Evolutionary conservation across 2,797 vertebrate genomes (phyloP), one percentile per base, ranked within the genome.

Genomic region (Micrastur ruficollis): DNA sequence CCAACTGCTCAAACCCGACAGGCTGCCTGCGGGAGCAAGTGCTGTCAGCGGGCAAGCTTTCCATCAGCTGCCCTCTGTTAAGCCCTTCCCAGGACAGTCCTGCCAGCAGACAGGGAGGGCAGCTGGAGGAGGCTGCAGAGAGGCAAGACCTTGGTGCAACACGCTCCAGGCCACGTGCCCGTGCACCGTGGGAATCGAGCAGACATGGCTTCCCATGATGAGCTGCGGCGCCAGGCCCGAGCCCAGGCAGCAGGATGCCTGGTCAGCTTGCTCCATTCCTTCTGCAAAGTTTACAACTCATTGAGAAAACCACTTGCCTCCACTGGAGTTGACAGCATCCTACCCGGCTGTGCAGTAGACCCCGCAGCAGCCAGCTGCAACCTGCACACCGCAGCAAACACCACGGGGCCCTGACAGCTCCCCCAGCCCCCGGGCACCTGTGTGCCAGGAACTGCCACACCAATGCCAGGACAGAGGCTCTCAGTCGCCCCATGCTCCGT

Each of bases 271-370:
- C 42, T 61, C 67, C 17, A 6, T 34, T 50, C 26, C 62, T 73
- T 32, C 79, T 82, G 63, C 52, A 21, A 76, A 53, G 22, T 22
- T 44, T 36, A 15, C n/a, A 59, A n/a, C 29, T 62, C 59, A 8
- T 34, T 16, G 9, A 72, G 14, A 17, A 67, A 53, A 31, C 40
- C 27, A 17, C 31, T 42, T 53, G 81, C 16, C 36, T 80, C 63
- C 2, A 2, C 11, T 1, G 1, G 46, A 62, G 34, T 0, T 25
- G 23, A 14, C n/a, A n/a, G 36, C 0, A 0, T 12, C 50, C 7
- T 5, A 7, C 22, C n/a, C 1, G 2, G 53, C 20, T 3, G 4
- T 5, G 8, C 38, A 20, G 44, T 34, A 67, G n/a, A n/a, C 32
- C 80, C 66, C 7, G 11, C 1, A 1, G 31, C 74, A 65, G 8